A percentile compares a stretch with the other conserved stretches of the same genome.
These are phyloP conservation scores for Drosophila helvetica DNA, from an alignment of 2,888 invertebrate species.

Conservation along the genomic window DNA sequence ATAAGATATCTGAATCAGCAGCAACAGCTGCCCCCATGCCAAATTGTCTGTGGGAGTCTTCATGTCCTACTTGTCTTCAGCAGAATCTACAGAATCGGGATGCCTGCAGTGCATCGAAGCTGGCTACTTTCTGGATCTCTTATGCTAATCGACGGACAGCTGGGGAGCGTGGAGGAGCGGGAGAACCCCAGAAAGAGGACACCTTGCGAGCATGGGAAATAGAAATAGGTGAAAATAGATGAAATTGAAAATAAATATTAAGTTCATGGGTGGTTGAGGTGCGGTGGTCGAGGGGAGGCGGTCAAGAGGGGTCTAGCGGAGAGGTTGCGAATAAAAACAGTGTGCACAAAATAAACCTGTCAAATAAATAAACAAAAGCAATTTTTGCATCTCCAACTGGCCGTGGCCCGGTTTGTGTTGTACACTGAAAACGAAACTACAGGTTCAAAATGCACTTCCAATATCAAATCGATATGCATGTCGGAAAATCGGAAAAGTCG, in stretches of 20 bases:
- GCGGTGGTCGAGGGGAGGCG: neutral
- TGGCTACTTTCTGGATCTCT: conserved; percentile 10
- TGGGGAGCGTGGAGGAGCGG: neutral
- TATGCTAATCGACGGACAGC: conserved; percentile 26
- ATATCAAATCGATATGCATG: too few relatives aligned
- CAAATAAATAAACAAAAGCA: conserved; percentile 46
- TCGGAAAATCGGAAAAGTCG: too few relatives aligned
- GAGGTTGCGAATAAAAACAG: conserved; percentile 19
- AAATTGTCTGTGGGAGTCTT: too few relatives aligned
- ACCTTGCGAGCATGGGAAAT: conserved; percentile 28
- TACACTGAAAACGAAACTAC: neutral
- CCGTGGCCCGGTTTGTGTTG: neutral
- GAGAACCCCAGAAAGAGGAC: conserved; percentile 10
- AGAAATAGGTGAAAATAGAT: conserved; percentile 35
- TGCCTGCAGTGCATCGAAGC: too few relatives aligned
- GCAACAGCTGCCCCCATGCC: too few relatives aligned
- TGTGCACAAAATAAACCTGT: conserved; percentile 31
- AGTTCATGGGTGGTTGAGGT: neutral
- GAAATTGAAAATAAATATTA: conserved; percentile 50
- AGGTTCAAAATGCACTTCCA: too few relatives aligned
- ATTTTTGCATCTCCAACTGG: conserved; percentile 38
- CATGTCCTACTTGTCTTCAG: neutral
- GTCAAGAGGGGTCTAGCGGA: neutral
- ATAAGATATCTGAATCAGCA: too few relatives aligned
- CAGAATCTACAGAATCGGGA: conserved; percentile 5